Evolutionary conservation across 2,113 vertebrate genomes (phyloP).

Genomic region (Xiphias gladius): DNA sequence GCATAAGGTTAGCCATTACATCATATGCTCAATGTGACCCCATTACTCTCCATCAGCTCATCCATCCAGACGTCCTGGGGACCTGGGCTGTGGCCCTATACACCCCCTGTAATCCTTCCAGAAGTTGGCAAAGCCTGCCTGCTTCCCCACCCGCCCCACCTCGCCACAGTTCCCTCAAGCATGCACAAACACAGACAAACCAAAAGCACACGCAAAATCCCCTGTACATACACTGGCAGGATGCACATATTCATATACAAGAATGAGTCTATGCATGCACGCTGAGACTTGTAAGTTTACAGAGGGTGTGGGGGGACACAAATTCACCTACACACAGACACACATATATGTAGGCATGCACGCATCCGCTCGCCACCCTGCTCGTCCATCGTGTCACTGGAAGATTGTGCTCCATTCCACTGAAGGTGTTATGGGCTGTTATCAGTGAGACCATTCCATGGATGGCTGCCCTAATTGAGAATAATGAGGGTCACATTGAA

Average conservation of each 20-base stretch:
- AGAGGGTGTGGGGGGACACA: slow-evolving; percentile 3
- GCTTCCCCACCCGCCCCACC: slow-evolving; percentile 57
- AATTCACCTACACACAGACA: neutral
- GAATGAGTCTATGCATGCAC: neutral
- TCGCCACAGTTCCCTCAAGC: slow-evolving; percentile 53
- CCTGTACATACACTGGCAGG: neutral
- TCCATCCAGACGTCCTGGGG: slow-evolving; percentile 78
- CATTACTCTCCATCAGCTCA: slow-evolving; percentile 83
- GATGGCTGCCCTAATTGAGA: slow-evolving; percentile 91
- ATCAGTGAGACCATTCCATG: slow-evolving; percentile 89
- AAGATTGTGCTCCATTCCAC: slow-evolving; percentile 78
- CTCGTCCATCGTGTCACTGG: slow-evolving; percentile 74
- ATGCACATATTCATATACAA: neutral
- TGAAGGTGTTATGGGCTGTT: slow-evolving; percentile 86
- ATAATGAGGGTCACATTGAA: slow-evolving; percentile 92
- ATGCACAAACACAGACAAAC: slow-evolving; percentile 29
- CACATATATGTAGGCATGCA: slow-evolving; percentile 8
- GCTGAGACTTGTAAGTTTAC: neutral
- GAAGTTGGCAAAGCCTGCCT: slow-evolving; percentile 68
- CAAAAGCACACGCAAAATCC: slow-evolving; percentile 3
- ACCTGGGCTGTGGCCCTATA: slow-evolving; percentile 71
- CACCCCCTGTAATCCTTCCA: slow-evolving; percentile 76
- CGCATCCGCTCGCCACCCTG: slow-evolving; percentile 42
- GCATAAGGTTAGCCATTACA: slow-evolving; percentile 81
- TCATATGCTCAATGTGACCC: slow-evolving; percentile 86